Evolutionary conservation across 2,888 invertebrate genomes (phyloP).

Genomic region (Sacculina carcini): DNA sequence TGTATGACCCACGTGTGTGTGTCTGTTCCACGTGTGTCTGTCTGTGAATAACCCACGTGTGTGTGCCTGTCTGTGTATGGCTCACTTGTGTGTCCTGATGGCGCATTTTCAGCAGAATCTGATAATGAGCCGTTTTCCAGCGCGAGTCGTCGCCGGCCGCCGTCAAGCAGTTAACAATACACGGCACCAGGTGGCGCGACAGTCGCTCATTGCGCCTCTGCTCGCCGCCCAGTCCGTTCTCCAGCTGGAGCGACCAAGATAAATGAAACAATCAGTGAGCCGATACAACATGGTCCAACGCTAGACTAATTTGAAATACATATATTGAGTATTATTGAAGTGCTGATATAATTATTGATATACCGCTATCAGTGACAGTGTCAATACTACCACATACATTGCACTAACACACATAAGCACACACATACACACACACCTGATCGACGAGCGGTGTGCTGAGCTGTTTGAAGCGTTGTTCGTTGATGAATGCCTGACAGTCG

Average conservation of each 20-base stretch:
- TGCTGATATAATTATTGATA: no score
- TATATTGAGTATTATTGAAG: no score
- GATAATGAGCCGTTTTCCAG: constrained; percentile 74
- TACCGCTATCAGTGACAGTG: no score
- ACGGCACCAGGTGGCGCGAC: constrained; percentile 36
- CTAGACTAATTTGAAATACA: no score
- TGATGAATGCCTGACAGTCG: constrained; percentile 57
- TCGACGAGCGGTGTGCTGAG: constrained; percentile 67
- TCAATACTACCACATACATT: no score
- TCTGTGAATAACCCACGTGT: no score
- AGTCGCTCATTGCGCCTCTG: constrained; percentile 32
- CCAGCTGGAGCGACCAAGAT: no score
- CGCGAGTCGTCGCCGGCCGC: constrained; percentile 57
- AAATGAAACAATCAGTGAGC: no score
- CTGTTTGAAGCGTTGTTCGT: constrained; percentile 53
- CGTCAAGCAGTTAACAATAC: constrained; percentile 53
- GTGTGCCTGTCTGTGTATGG: not conserved
- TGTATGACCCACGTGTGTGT: no score
- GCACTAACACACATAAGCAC: not conserved
- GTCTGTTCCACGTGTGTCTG: no score
- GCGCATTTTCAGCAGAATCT: constrained; percentile 61
- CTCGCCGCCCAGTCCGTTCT: constrained; percentile 40
- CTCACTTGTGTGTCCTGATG: constrained; percentile 42
- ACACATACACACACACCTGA: constrained; percentile 26
- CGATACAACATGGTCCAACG: no score